Conservation (phyloP, 2,888 invertebrate species). For the Tribolium freemani region DNA sequence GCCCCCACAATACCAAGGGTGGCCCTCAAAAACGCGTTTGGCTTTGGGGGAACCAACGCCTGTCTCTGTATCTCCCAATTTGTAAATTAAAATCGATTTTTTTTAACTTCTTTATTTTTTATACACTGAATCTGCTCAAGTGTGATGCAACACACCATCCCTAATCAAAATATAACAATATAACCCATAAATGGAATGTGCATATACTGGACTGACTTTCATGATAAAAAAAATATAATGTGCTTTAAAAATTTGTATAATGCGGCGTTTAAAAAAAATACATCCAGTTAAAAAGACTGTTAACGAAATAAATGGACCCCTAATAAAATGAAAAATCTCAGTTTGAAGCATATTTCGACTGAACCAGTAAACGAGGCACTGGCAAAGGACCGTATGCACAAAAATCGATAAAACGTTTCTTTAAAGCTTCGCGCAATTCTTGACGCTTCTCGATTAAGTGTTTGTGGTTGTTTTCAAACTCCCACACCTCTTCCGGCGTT, state of each 20-base stretch:
- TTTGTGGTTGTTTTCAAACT: constrained; percentile 85
- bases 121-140: constrained; percentile 58
- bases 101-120: constrained; percentile 55
- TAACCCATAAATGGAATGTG: constrained; percentile 67
- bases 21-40: constrained; percentile 97
- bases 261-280: constrained; percentile 11
- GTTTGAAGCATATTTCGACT: constrained; percentile 66
- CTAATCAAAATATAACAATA: constrained; percentile 63
- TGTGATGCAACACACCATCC: constrained; percentile 47
- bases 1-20: constrained; percentile 70
- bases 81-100: neutral
- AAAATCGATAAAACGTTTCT: constrained; percentile 86
- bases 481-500: constrained; percentile 89
- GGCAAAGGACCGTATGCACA: constrained; percentile 73
- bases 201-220: neutral
- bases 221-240: constrained; percentile 19
- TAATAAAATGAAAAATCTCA: constrained; percentile 46
- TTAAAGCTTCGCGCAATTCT: constrained; percentile 84
- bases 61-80: constrained; percentile 76
- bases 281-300: constrained; percentile 21
- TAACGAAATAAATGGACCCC: constrained; percentile 23
- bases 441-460: constrained; percentile 85
- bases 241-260: constrained; percentile 19
- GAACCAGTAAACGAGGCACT: constrained; percentile 64
- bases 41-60: constrained; percentile 99